Evolutionary conservation across 2,797 vertebrate genomes (phyloP).

Genomic region (Lacerta agilis): DNA sequence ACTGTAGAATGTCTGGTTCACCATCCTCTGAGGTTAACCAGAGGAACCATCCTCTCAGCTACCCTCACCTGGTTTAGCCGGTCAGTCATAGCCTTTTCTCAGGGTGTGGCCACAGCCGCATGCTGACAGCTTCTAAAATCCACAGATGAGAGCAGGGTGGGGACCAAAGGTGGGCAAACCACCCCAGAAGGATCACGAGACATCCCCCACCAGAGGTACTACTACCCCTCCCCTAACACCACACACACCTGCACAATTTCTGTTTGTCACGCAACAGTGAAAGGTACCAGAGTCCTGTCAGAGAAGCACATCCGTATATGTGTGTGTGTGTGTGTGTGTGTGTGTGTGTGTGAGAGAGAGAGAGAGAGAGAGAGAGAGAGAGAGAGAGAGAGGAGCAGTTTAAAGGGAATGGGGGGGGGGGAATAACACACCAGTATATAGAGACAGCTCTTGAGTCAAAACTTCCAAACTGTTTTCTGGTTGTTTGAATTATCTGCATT

Average conservation of each 20-base stretch:
- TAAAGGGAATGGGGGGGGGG: neutral
- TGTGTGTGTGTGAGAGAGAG: neutral
- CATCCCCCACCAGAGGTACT: too few species aligned
- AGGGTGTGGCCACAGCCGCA: too few species aligned
- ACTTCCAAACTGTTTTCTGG: neutral
- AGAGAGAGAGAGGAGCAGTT: neutral
- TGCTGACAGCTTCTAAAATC: too few species aligned
- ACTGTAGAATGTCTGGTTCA: too few species aligned
- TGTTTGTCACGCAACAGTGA: neutral
- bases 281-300: neutral
- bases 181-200: too few species aligned
- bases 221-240: too few species aligned
- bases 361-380: neutral
- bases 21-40: too few species aligned
- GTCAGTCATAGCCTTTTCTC: too few species aligned
- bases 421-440: neutral
- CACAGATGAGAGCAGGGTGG: too few species aligned
- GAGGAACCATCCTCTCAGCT: too few species aligned
- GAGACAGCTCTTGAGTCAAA: neutral
- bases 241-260: neutral
- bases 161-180: too few species aligned
- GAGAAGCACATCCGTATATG: neutral
- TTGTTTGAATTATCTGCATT: neutral
- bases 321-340: neutral
- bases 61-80: too few species aligned